These are phyloP conservation scores for Aplysia californica DNA, from an alignment of 1,140 invertebrate species.

Conservation along the genomic window DNA sequence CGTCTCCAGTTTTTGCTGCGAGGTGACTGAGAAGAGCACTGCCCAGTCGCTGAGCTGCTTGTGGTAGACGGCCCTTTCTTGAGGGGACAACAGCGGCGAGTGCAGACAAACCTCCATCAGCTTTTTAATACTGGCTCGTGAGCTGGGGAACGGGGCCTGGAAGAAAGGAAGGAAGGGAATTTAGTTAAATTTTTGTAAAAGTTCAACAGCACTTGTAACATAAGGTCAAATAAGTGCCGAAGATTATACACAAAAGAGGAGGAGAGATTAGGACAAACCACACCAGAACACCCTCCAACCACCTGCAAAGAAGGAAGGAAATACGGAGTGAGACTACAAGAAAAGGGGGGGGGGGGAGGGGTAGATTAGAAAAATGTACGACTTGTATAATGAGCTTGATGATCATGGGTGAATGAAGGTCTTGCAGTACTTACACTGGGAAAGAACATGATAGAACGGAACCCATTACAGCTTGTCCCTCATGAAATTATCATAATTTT, in stretches of 20 bases:
- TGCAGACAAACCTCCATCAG: conserved; percentile 40
- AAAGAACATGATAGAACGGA: background rate
- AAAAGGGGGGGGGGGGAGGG: too few relatives aligned
- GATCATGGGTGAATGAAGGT: background rate
- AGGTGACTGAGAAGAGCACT: conserved; percentile 52
- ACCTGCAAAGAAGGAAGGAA: too few relatives aligned
- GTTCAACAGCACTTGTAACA: background rate
- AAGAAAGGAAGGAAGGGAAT: conserved; percentile 6
- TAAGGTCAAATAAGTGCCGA: background rate
- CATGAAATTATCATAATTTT: background rate
- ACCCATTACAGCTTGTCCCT: background rate
- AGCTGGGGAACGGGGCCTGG: conserved; percentile 56
- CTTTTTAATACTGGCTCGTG: conserved; percentile 40
- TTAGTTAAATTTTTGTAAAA: background rate
- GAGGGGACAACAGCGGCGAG: conserved; percentile 25
- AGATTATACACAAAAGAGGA: too few relatives aligned
- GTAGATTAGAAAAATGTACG: background rate
- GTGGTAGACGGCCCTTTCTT: conserved; percentile 42
- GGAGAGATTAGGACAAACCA: too few relatives aligned
- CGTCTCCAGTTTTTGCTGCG: conserved; percentile 21
- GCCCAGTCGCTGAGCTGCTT: conserved; percentile 52
- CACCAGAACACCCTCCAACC: too few relatives aligned
- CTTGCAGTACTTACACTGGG: too few relatives aligned
- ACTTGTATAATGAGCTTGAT: background rate
- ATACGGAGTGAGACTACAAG: too few relatives aligned